Base-by-base conservation (phyloP, 2,888 invertebrate genomes). In the Lasioglossum oenotherae region DNA sequence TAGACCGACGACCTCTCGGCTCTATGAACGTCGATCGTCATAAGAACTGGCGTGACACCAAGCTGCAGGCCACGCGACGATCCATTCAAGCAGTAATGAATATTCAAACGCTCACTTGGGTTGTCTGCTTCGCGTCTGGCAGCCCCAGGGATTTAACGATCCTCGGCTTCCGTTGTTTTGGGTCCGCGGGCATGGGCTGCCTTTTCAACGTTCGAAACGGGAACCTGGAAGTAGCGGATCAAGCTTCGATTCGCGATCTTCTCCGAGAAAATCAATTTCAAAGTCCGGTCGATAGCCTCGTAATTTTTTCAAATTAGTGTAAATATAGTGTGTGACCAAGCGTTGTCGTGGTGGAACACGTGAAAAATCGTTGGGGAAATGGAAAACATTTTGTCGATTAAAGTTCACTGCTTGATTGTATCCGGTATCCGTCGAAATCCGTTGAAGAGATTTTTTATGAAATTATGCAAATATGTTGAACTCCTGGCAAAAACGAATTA, bases 31-130 rank as follows among this genome's bases (percentile, higher is more conserved):
- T 64, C 82, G 57, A 82, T 60, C 64, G n/a, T 80, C 27, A 27
- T 60, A 44, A 71, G 82, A 82, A 77, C 67, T 71, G 76, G 35
- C 82, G 49, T 77, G 73, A 49, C 77, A 27, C 27, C 73, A 44
- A 74, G 44, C 35, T 64, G 69, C 75, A 27, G 60, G 27, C 35
- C 71, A 67, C 76, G 81, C 67, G 74, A 41, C 77, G 74, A 57
- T 46, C 46, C 82, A 41, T 82, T 60, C 27, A 82, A 60, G 23
- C 16, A 4, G 38, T n/a, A 41, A 84, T 84, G 84, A 84, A 84
- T 84, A 84, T 84, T 84, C 84, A 84, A 85, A 85, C 49, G 83
- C n/a, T 49, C 60, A 38, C 84, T 82, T 71, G 44, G 60, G 1
- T 72, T 71, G 83, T 87, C 81, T 87, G 81, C 76, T 64, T 60